Percentiles rank a stretch among this genome's conserved stretches.
Conservation (phyloP, 2,888 invertebrate species). For the Cerastoderma edule region DNA sequence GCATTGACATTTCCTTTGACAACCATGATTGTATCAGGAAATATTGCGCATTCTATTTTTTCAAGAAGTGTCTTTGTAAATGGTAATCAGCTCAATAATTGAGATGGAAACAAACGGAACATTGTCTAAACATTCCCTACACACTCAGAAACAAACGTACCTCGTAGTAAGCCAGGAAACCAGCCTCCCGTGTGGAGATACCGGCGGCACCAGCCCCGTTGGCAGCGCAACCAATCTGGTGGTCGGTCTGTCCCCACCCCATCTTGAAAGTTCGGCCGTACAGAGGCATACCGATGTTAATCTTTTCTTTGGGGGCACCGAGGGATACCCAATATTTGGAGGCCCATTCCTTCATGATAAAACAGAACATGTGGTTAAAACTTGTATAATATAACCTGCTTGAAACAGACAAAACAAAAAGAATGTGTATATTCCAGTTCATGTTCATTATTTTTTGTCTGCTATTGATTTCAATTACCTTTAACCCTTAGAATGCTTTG, state of each 20-base stretch:
- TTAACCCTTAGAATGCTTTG: too few relatives aligned
- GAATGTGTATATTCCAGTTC: too few relatives aligned
- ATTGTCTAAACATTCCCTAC: neutral
- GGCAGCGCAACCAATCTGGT: slow-evolving; percentile 66
- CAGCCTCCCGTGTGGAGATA: slow-evolving; percentile 70
- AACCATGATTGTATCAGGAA: neutral
- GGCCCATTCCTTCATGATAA: slow-evolving; percentile 79
- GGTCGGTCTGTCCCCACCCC: slow-evolving; percentile 84
- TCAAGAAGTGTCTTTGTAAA: neutral
- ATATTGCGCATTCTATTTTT: neutral
- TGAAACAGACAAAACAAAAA: too few relatives aligned
- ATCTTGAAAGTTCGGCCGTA: slow-evolving; percentile 96
- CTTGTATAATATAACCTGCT: too few relatives aligned
- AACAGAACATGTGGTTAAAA: too few relatives aligned
- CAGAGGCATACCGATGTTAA: slow-evolving; percentile 97
- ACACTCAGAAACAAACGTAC: slow-evolving; percentile 33
- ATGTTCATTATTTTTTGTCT: too few relatives aligned
- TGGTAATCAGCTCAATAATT: neutral
- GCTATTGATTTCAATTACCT: too few relatives aligned
- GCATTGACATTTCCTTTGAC: slow-evolving; percentile 85
- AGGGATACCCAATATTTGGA: slow-evolving; percentile 83
- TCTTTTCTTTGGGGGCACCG: slow-evolving; percentile 94
- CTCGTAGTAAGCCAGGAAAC: slow-evolving; percentile 78
- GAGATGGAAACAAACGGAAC: neutral
- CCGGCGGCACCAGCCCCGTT: slow-evolving; percentile 69